Evolutionary conservation across 2,113 vertebrate species (phyloP).

Genomic region (Penelope pileata): DNA sequence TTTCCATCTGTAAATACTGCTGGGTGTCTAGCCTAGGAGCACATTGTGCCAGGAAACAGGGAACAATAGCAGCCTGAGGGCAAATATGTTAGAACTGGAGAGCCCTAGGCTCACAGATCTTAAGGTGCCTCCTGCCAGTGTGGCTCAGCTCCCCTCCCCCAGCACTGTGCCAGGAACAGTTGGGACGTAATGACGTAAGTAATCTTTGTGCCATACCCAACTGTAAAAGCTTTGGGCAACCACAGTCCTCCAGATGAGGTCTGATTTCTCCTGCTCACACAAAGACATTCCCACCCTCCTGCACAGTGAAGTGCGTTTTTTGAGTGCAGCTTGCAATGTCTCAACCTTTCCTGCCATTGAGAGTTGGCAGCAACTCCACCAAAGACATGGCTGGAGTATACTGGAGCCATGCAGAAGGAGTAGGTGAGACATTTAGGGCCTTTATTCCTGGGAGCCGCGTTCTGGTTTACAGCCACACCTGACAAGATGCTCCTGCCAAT

Average conservation of each 20-base stretch:
- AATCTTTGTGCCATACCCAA: not conserved
- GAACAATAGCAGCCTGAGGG: not conserved
- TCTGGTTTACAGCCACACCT: not conserved
- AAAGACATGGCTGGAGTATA: not conserved
- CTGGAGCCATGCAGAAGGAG: not conserved
- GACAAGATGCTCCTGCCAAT: not conserved
- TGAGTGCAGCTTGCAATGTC: not conserved
- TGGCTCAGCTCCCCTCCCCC: not conserved
- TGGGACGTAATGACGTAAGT: not conserved
- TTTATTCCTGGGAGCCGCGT: not conserved
- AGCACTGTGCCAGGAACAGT: not conserved
- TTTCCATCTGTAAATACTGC: not conserved
- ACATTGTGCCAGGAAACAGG: not conserved
- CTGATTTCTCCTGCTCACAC: not conserved
- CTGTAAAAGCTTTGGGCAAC: not conserved
- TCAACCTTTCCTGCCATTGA: not conserved
- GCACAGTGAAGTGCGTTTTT: not conserved
- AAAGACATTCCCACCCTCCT: fast-evolving
- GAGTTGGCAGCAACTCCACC: not conserved
- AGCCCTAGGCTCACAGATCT: not conserved
- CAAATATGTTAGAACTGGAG: not conserved
- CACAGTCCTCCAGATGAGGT: not conserved
- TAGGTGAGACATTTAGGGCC: not conserved
- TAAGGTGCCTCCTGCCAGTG: not conserved
- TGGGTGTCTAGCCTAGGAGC: not conserved